These are phyloP conservation scores for Ornithorhynchus anatinus DNA, from an alignment of 2,113 vertebrate species.

Conservation along the genomic window DNA sequence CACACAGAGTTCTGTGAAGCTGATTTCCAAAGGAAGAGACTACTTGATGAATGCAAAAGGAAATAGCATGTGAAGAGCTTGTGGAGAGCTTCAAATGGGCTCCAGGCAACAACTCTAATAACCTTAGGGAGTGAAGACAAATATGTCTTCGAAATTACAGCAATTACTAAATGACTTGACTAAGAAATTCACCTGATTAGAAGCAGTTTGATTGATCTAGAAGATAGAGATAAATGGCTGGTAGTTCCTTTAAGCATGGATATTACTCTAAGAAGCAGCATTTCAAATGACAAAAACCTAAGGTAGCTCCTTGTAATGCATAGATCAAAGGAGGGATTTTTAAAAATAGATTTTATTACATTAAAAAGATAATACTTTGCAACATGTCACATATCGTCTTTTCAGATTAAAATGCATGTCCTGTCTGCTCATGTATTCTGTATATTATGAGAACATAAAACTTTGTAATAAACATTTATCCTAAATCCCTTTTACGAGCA, in stretches of 20 bases:
- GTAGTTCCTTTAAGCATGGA: conserved; percentile 23
- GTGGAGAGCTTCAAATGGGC: too few species aligned
- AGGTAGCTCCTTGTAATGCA: conserved; percentile 24
- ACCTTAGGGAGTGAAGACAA: too few species aligned
- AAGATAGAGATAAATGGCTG: conserved; percentile 35
- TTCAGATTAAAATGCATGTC: conserved; percentile 5
- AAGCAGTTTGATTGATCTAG: conserved; percentile 49
- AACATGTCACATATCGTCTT: not conserved
- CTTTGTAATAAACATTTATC: conserved; percentile 11
- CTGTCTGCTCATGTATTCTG: not conserved
- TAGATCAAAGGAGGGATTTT: not conserved
- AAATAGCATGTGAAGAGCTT: too few species aligned
- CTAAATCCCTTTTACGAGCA: conserved; percentile 29
- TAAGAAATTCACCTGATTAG: conserved; percentile 57
- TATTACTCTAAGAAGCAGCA: conserved; percentile 28
- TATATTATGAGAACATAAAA: not conserved
- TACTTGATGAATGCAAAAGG: too few species aligned
- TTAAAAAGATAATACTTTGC: not conserved
- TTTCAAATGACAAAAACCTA: conserved; percentile 19
- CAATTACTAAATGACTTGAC: conserved; percentile 45
- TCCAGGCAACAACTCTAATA: too few species aligned
- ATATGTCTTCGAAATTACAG: conserved; percentile 19
- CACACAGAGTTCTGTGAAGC: too few species aligned
- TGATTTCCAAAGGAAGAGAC: too few species aligned
- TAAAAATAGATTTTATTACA: conserved; percentile 9